phyloP scores from a whole-genome alignment of 2,797 vertebrate species.

The Hippoglossus hippoglossus region DNA sequence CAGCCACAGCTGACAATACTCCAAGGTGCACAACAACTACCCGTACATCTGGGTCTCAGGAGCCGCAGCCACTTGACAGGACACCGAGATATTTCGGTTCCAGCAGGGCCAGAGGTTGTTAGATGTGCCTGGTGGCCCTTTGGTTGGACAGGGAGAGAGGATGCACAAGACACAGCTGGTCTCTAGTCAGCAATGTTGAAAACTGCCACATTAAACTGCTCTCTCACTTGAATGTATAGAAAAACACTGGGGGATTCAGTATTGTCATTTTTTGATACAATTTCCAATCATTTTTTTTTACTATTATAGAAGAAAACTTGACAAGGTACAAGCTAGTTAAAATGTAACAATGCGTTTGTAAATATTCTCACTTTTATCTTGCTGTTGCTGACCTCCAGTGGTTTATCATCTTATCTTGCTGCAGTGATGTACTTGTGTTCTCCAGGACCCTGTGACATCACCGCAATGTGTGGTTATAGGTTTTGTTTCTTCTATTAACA shows the following conservation, averaged over 20 bases:
- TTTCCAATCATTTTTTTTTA: not conserved
- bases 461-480: not conserved
- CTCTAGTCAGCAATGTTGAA: constrained; percentile 21
- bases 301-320: not conserved
- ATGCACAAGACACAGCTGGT: constrained; percentile 34
- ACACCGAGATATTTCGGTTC: constrained; percentile 64
- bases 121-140: constrained; percentile 41
- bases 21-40: constrained; percentile 59
- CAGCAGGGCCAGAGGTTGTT: constrained; percentile 46
- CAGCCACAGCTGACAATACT: constrained; percentile 62
- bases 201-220: not conserved
- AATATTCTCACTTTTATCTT: not conserved
- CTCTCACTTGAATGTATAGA: not conserved
- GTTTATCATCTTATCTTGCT: too few relatives aligned
- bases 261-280: not conserved
- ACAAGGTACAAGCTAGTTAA: not conserved
- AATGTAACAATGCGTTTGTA: not conserved
- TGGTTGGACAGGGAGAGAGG: constrained; percentile 45
- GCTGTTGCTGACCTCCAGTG: too few relatives aligned
- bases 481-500: not conserved
- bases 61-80: constrained; percentile 57
- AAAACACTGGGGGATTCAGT: not conserved
- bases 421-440: too few relatives aligned
- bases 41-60: constrained; percentile 61
- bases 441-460: not conserved